Evolutionary conservation across 2,888 invertebrate species (phyloP), one percentile per base, ranked within the genome.

Genomic region (Strigamia crassipes): DNA sequence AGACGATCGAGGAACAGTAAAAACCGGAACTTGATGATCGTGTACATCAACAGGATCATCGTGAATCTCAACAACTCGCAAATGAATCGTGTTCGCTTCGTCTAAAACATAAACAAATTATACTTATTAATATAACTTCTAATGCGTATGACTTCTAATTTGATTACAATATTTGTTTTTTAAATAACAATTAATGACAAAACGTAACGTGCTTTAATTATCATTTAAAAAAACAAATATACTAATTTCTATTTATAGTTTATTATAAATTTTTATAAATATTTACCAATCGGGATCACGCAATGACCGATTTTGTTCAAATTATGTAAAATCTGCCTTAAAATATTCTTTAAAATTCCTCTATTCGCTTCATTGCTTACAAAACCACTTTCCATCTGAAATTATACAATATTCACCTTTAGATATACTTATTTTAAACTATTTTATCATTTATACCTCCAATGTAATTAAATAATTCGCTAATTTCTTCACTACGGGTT

Each of bases 401-500:
- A 79, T 80, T 38, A 18, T 51, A n/a, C 51, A 80, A 80, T 3
- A 80, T 73, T 82, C n/a, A 81, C 42, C 27, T 66, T 27, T 78
- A 38, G 10, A 2, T 0, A 38, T 6, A 38, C 38, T 38, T 9
- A 38, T 38, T 38, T 38, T 38, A 13, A 4, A 79, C 6, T 13
- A 21, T 46, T 79, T 38, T 78, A 38, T 13, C 10, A 23, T n/a
- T 73, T 83, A 79, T 83, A 84, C 84, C 82, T 85, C 86, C 61
- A 86, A 82, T 88, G 90, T 90, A 86, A 93, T 93, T 87, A 98
- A 89, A 89, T 96, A 97, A 86, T 96, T 95, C 0, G 96, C 94
- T 80, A 98, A 91, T 88, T 98, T 98, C 86, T 94, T 96, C 0
- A 98, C 95, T 10, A 97, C 94, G 0, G 96, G 93, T 86, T 98